These are phyloP conservation scores for Triplophysa tibetana DNA, from an alignment of 2,113 vertebrate species.

Conservation along the genomic window DNA sequence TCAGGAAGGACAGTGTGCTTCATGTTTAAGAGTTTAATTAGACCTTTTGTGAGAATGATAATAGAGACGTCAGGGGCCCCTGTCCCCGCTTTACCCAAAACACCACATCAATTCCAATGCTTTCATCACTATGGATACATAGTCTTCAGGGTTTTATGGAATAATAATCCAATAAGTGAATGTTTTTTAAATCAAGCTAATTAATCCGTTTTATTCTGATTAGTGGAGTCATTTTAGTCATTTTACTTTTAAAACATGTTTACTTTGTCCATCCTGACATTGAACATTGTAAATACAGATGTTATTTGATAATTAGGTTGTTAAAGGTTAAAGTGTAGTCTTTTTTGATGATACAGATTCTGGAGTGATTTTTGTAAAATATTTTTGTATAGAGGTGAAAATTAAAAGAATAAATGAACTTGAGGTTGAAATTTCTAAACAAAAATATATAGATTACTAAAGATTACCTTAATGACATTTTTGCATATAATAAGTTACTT, in stretches of 20 bases:
- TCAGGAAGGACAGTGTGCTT: slow-evolving; percentile 20
- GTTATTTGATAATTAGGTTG: no score
- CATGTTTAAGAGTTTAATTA: slow-evolving; percentile 36
- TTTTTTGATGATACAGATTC: no score
- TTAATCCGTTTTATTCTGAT: neutral
- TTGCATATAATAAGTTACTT: no score
- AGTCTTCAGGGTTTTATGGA: neutral
- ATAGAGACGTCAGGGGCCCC: slow-evolving; percentile 4
- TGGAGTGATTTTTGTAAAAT: no score
- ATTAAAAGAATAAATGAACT: neutral
- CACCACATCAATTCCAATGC: slow-evolving; percentile 4
- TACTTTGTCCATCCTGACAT: no score
- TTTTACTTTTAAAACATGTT: neutral
- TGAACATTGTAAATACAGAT: no score
- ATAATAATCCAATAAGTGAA: neutral
- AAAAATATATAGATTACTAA: no score
- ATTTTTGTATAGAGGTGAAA: no score
- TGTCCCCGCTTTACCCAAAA: slow-evolving; percentile 5
- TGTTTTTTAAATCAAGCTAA: neutral
- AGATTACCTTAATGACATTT: no score
- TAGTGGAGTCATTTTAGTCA: neutral
- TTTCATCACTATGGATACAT: slow-evolving; percentile 20
- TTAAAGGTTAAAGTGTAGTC: no score
- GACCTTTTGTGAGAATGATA: slow-evolving; percentile 31
- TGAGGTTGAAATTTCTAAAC: no score